Base-by-base conservation (phyloP, 1,140 invertebrate genomes). In the Zaprionus ornatus region DNA sequence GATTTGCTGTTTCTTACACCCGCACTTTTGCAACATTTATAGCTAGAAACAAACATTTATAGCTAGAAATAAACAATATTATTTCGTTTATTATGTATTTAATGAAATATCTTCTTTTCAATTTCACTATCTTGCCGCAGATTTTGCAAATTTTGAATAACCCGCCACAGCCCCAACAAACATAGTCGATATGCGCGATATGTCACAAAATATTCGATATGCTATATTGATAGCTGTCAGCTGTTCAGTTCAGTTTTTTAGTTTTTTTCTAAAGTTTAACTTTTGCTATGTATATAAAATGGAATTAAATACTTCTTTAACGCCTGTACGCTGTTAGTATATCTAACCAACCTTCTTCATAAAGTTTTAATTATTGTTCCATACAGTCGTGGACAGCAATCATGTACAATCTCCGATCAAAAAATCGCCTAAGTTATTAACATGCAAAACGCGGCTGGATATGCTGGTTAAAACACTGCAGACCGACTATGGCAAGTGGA, bases 401-500 rank as follows among this genome's bases (percentile, higher is more conserved):
- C 32, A 50, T 2, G 48, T 61, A 40, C 64, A 67, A 56, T 73
- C 83, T 2, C 72, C 74, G 7, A 57, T 57, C 4, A 79, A 74
- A 48, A 57, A 76, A 9, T 70, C 83, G n/a, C 55, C 71, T 0
- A 83, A 73, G 40, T 54, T 72, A 73, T 63, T 79, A 50, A 57
- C 65, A 13, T 85, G 79, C 12, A 91, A 79, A 56, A 48, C 88
- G 0, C 78, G 71, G 0, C 37, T 79, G 10, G 84, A 87, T 15
- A 23, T 56, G 0, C 6, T 91, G 15, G 59, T 83, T 0, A 77
- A 86, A 6, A 77, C 79, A 19, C 50, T 91, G 0, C 74, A 82
- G 42, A 76, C 68, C 21, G 87, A 92, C 52, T 91, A 81, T 29
- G 56, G 70, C 23, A 92, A 92, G 62, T 92, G 91, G 91, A 74